phyloP scores from a whole-genome alignment of 2,113 vertebrate genomes.

The Centropus bengalensis region DNA sequence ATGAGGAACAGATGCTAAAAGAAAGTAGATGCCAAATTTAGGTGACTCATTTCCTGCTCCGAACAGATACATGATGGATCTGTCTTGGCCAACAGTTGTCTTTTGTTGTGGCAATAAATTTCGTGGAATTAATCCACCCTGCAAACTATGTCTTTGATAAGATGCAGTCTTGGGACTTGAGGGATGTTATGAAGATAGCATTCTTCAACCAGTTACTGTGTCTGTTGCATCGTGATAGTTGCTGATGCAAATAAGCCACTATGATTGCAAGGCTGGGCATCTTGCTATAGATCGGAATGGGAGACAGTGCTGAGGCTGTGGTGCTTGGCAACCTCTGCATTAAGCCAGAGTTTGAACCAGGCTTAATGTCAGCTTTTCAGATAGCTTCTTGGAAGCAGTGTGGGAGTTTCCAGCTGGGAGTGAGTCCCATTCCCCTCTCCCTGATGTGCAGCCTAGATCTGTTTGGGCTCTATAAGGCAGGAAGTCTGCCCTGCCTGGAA shows the following conservation, averaged over 20 bases:
- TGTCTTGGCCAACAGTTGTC: not conserved
- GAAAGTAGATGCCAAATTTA: not conserved
- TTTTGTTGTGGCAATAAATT: not conserved
- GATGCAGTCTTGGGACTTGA: not conserved
- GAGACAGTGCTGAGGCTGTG: not conserved
- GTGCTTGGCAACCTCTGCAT: not conserved
- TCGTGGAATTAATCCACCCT: not conserved
- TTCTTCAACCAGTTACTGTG: not conserved
- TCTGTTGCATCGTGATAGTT: not conserved
- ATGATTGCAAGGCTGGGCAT: fast-evolving
- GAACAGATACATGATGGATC: not conserved
- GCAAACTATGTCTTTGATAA: not conserved
- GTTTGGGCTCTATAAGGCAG: not conserved
- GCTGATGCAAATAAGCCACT: not conserved
- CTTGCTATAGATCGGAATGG: not conserved
- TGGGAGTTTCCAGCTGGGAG: not conserved
- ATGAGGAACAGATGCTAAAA: not conserved
- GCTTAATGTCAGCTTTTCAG: not conserved
- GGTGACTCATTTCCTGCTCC: not conserved
- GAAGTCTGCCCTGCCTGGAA: not conserved
- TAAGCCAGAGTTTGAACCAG: not conserved
- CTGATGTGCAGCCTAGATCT: not conserved
- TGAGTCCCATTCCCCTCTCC: not conserved
- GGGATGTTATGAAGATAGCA: fast-evolving
- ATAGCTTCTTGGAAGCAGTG: not conserved